Base-by-base conservation (phyloP, 2,797 vertebrate species). In the Setipinna tenuifilis region DNA sequence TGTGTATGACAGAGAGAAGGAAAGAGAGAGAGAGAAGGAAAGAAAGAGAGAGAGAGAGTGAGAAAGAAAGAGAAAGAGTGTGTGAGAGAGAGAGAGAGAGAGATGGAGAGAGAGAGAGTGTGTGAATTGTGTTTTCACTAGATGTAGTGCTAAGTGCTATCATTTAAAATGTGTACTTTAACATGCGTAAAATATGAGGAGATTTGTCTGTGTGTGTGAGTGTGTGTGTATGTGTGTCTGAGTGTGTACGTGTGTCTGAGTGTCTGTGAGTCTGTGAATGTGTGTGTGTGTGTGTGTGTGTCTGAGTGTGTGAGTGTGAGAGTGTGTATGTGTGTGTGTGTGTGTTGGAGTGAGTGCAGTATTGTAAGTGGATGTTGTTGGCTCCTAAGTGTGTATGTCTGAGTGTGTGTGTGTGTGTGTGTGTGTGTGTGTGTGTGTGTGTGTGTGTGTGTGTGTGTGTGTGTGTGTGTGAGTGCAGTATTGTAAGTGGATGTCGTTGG, bases 131-230 rank as follows among this genome's bases (percentile, higher is more conserved):
- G 0, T 71, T 71, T 68, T 68, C 65, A 35, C 11, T 25, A 71
- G 65, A 35, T 71, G 65, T 71, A 3, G 65, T 35, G 65, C 65
- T 71, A 71, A 71, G 65, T 71, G 65, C 65, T 71, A 25, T 71
- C 10, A 28, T 71, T 71, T 71, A 71, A 71, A 31, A 71, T 71
- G 65, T 71, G 65, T 71, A 31, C 25, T 31, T 16, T 28, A 10
- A 71, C 6, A 25, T 71, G 28, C 28, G 65, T 31, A 12, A 25
- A 68, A 31, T 16, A 11, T 31, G 65, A 23, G 12, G 23, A 68
- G 12, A 28, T 31, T 68, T 31, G 65, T 17, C 0, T 28, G 5
- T 28, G 6, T 65, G 62, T 65, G 62, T 65, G 62, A 23, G 62
- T 65, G 62, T 65, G 59, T 62, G 59, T 62, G 62, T 65, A n/a